Conservation (phyloP, 2,113 vertebrate genomes). For the Polyodon spathula region DNA sequence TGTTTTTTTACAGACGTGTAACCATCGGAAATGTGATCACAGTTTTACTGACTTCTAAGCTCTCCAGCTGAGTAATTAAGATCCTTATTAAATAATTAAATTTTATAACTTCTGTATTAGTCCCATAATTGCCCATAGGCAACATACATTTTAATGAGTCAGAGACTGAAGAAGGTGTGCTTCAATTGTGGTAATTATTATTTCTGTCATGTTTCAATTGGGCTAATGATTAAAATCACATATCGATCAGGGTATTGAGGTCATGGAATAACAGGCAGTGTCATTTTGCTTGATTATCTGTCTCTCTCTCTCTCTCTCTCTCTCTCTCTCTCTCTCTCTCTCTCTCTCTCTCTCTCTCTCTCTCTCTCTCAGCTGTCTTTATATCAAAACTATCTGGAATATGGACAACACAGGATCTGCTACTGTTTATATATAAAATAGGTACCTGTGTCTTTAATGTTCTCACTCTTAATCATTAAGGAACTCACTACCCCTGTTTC, state of each 20-base stretch:
- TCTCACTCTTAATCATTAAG: too few relatives aligned
- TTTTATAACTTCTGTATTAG: conserved; percentile 16
- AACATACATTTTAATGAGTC: conserved; percentile 24
- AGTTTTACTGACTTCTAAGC: not conserved
- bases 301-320: too few relatives aligned
- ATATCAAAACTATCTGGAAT: too few relatives aligned
- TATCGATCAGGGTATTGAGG: conserved; percentile 15
- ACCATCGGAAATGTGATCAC: conserved; percentile 6
- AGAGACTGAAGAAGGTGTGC: conserved; percentile 12
- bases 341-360: too few relatives aligned
- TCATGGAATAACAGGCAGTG: conserved; percentile 15
- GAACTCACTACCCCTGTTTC: too few relatives aligned
- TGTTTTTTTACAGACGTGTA: conserved; percentile 4
- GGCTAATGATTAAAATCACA: conserved; percentile 8
- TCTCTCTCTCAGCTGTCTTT: too few relatives aligned
- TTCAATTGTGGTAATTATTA: conserved; percentile 32
- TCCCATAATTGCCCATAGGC: conserved; percentile 14
- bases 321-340: too few relatives aligned
- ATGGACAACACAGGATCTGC: too few relatives aligned
- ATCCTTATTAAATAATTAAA: not conserved
- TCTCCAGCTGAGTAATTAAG: conserved; percentile 1
- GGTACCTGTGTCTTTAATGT: too few relatives aligned
- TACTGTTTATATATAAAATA: too few relatives aligned
- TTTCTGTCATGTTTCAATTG: conserved; percentile 24
- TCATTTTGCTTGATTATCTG: conserved; percentile 17